Conservation (phyloP, 2,888 invertebrate species). For the Oscheius sp. region DNA sequence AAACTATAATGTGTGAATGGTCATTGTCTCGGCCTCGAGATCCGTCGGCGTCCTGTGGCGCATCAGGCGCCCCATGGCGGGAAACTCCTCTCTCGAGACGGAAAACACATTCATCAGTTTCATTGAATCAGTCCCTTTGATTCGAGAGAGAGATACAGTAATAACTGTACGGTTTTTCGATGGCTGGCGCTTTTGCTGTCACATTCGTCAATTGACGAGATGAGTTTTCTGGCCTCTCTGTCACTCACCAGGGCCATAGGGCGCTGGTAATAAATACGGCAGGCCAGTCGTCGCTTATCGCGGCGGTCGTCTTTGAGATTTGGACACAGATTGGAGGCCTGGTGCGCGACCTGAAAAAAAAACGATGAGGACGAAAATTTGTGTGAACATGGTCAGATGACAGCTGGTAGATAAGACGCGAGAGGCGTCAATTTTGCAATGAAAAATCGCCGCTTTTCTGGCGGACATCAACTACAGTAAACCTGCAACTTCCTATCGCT, state of each 20-base stretch:
- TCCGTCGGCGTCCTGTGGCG: slow-evolving; percentile 7
- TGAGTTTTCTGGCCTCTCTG: not conserved
- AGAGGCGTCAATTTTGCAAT: too few relatives aligned
- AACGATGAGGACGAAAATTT: not conserved
- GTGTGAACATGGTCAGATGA: not conserved
- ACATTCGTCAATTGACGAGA: not conserved
- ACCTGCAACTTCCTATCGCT: too few relatives aligned
- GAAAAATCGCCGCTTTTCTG: too few relatives aligned
- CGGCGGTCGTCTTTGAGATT: slow-evolving; percentile 19
- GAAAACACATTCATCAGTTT: slow-evolving; percentile 25
- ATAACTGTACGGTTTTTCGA: not conserved
- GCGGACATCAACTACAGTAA: too few relatives aligned
- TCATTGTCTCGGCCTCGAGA: too few relatives aligned
- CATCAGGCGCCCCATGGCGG: not conserved
- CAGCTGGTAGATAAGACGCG: too few relatives aligned
- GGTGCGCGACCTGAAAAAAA: slow-evolving; percentile 23
- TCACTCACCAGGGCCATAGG: too few relatives aligned
- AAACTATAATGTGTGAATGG: too few relatives aligned
- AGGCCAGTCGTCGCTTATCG: slow-evolving; percentile 28
- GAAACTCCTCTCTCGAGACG: not conserved
- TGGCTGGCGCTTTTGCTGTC: not conserved
- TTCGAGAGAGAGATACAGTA: not conserved
- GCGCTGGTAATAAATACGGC: slow-evolving; percentile 25
- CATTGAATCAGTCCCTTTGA: not conserved
- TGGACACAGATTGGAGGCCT: slow-evolving; percentile 22